phyloP scores from a whole-genome alignment of 2,888 invertebrate species.

The Thecocarcelia acutangulata region DNA sequence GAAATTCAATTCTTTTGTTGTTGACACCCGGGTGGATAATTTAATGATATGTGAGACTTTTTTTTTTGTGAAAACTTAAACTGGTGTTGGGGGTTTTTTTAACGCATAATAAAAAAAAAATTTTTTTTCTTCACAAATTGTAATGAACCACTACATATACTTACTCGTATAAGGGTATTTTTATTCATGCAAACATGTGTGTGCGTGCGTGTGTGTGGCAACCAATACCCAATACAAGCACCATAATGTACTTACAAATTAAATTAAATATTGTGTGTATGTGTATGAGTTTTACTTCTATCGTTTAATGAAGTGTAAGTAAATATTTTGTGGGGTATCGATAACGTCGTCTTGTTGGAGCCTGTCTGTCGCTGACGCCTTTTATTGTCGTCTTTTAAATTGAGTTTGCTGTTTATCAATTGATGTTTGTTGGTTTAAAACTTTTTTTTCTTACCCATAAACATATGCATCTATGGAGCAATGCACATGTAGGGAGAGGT shows the following conservation, averaged over 20 bases:
- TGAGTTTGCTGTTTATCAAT: conserved; percentile 21
- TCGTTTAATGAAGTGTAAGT: conserved; percentile 39
- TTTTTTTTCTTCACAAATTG: background rate
- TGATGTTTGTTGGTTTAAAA: conserved; percentile 28
- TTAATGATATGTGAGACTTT: conserved; percentile 33
- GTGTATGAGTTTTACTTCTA: conserved; percentile 2
- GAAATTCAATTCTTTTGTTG: background rate
- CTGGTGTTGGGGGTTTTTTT: background rate
- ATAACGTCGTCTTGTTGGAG: conserved; percentile 56
- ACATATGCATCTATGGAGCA: background rate
- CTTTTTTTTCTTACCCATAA: background rate
- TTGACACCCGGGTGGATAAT: conserved; percentile 6
- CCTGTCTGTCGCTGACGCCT: conserved; percentile 63
- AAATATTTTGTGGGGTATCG: conserved; percentile 42
- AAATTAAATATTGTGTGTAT: background rate
- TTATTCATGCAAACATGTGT: too few relatives aligned
- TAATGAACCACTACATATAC: conserved; percentile 13
- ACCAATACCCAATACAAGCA: background rate
- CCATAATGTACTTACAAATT: background rate
- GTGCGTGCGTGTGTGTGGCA: background rate
- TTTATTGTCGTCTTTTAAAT: conserved; percentile 35
- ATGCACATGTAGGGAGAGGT: too few relatives aligned
- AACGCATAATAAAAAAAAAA: background rate
- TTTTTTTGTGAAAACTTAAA: background rate
- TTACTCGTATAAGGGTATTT: too few relatives aligned